phyloP scores from a whole-genome alignment of 2,888 invertebrate species.

The Andrena praecox region DNA sequence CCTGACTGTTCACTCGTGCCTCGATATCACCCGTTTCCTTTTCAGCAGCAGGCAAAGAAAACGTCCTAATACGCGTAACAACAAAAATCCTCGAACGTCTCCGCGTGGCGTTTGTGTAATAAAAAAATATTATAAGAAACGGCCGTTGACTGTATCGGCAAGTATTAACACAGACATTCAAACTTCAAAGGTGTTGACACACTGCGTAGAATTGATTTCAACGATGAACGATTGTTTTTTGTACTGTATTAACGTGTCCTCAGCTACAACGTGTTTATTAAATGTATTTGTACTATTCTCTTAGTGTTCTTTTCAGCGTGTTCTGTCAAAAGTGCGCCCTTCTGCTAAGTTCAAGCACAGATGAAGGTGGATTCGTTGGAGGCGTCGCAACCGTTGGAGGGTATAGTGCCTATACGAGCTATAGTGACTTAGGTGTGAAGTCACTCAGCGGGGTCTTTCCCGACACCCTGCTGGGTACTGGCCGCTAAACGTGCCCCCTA shows the following conservation, averaged over 20 bases:
- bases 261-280: slow-evolving; percentile 1
- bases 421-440: too few relatives aligned
- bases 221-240: slow-evolving; percentile 32
- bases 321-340: too few relatives aligned
- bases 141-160: slow-evolving; percentile 13
- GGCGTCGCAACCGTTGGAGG: too few relatives aligned
- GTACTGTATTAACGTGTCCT: slow-evolving; percentile 31
- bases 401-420: too few relatives aligned
- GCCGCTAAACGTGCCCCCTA: too few relatives aligned
- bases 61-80: slow-evolving; percentile 5
- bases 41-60: slow-evolving; percentile 16
- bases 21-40: slow-evolving; percentile 11
- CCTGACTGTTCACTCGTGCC: slow-evolving; percentile 30
- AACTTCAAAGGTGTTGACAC: slow-evolving; percentile 12
- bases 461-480: too few relatives aligned
- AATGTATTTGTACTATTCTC: slow-evolving; percentile 53
- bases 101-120: background rate
- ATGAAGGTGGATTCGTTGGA: too few relatives aligned
- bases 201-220: slow-evolving; percentile 22
- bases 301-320: too few relatives aligned
- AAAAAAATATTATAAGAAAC: slow-evolving; percentile 31
- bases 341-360: too few relatives aligned
- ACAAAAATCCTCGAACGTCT: background rate
- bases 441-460: too few relatives aligned
- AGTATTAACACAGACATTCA: slow-evolving; percentile 7